Evolutionary conservation across 1,140 invertebrate species (phyloP), one percentile per base, ranked within the genome.

Genomic region (Halesus radiatus): DNA sequence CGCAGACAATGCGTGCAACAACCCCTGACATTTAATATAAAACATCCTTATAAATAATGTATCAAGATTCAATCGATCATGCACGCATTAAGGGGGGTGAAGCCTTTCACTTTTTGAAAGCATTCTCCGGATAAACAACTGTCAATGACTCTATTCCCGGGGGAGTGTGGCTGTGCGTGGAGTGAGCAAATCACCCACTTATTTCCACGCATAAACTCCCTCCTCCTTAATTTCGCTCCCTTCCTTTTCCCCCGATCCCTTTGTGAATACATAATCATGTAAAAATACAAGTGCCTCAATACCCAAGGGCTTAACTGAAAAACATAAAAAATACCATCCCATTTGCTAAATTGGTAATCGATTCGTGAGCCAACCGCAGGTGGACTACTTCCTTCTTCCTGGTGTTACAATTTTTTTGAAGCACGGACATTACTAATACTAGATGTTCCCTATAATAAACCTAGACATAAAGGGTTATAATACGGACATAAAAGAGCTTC

Each of bases 311-410:
- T 68, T 78, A 70, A 53, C 50, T 45, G 66, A 78, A 62, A 29
- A 32, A 60, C 60, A 70, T 70, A 82, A 82, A 82, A 58, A 82
- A 79, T 78, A 66, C 53, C 74, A 62, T 26, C 56, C 81, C 78
- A 82, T 82, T 82, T 79, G 20, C 23, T 56, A 82, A 82, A 82
- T 82, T 82, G 81, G 78, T 82, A 82, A 79, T 72, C 81, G 81
- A 82, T 79, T 82, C 22, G 22, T 58, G 8, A 45, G 23, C 37
- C 32, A 15, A 45, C 81, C 81, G 50, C 81, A 82, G 81, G 81
- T 82, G 81, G 79, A 76, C 56, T 32, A 32, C 3, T 75, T 29
- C 23, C 70, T 72, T 45, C 54, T 32, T 32, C 6, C 32, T 13
- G 7, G 32, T 7, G 32, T 37, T 7, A 37, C 4, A 4, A 8